These are phyloP conservation scores for Amphiprion percula DNA, from an alignment of 2,113 vertebrate species.

Conservation along the genomic window DNA sequence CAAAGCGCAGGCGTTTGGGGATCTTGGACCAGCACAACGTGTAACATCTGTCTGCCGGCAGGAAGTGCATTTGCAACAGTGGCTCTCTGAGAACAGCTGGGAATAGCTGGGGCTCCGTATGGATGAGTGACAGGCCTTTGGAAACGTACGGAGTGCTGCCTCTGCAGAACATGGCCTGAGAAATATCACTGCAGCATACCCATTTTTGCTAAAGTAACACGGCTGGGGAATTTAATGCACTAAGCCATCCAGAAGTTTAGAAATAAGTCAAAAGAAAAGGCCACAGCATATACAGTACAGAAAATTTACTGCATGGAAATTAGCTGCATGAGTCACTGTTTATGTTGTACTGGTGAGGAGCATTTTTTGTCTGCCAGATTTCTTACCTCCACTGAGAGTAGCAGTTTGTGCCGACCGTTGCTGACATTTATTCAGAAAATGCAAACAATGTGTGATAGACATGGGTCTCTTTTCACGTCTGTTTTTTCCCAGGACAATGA, in stretches of 20 bases:
- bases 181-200: slow-evolving; percentile 33
- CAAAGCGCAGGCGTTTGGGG: slow-evolving; percentile 30
- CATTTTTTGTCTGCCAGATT: slow-evolving; percentile 3
- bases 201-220: slow-evolving; percentile 17
- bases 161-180: slow-evolving; percentile 47
- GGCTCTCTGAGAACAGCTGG: slow-evolving; percentile 69
- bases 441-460: slow-evolving; percentile 1
- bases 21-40: slow-evolving; percentile 55
- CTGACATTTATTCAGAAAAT: slow-evolving; percentile 38
- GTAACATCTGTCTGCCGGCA: slow-evolving; percentile 68
- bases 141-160: slow-evolving; percentile 56
- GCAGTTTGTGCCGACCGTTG: neutral
- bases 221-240: slow-evolving; percentile 42
- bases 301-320: slow-evolving; percentile 6
- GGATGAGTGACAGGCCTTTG: slow-evolving; percentile 70
- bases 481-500: slow-evolving; percentile 90
- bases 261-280: neutral
- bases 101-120: slow-evolving; percentile 57
- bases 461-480: neutral
- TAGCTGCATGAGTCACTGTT: slow-evolving; percentile 9
- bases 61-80: slow-evolving; percentile 56
- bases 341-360: neutral
- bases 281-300: neutral
- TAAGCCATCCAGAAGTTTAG: slow-evolving; percentile 25
- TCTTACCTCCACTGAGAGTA: slow-evolving; percentile 15